Base-by-base conservation (phyloP, 2,113 vertebrate genomes). In the Sigmodon hispidus region DNA sequence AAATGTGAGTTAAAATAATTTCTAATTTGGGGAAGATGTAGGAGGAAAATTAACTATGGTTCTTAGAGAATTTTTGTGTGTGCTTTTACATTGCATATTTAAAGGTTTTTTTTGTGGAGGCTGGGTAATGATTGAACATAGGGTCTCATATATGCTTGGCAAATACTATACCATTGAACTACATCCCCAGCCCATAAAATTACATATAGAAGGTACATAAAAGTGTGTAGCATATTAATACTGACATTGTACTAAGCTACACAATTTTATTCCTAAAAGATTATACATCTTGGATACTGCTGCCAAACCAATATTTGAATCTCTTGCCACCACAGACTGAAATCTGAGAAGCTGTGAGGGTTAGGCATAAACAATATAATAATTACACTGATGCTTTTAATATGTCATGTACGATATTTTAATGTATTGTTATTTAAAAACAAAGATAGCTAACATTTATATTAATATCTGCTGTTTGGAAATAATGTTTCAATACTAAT, bases 391-490 rank as follows among this genome's bases (percentile, higher is more conserved):
- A 81, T 91, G 72, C 55, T 91, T 90, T 87, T 65, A 94, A 87
- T 29, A 34, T 92, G 52, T 11, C 43, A 86, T 31, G 19, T 83
- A 24, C 52, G 52, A 89, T 73, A 94, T 84, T 75, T 92, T 55
- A 92, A 55, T 65, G 26, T 92, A 93, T 9, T 94, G 83, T 57
- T 67, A 75, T 94, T 89, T 91, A 19, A 96, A 88, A 95, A 87
- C 75, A 63, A 57, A 97, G 77, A 93, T 16, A 89, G 67, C 61
- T 91, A 92, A 86, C 8, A 89, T 89, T 90, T 93, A 83, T 86
- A 89, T 57, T 75, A 48, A 91, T 89, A 86, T 80, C 57, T 95
- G 45, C 45, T 93, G 15, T 83, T 65, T 84, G 26, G 52, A 80
- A 94, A 88, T 87, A 59, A 92, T n/a, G 16, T 83, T 45, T 95